Evolutionary conservation across 2,113 vertebrate species (phyloP), one percentile per base, ranked within the genome.

Genomic region (Cnemophilus loriae): DNA sequence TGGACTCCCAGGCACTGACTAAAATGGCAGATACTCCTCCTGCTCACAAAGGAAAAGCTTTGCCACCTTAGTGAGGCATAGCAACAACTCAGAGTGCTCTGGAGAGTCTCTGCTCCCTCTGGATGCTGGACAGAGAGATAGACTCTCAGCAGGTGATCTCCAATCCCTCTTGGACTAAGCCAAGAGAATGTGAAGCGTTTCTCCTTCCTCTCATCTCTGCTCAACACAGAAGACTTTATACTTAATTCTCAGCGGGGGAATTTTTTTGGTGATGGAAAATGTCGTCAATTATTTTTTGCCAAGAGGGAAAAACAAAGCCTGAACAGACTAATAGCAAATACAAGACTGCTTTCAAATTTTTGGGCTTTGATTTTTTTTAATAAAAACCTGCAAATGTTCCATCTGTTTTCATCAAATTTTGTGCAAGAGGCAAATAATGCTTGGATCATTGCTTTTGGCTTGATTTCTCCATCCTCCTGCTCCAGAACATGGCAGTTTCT

Each of bases 391-490:
- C 23, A 74, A 92, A 86, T 64, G 49, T 83, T 94, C 94, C 75
- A 90, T 92, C 92, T 94, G 53, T 82, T 96, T 96, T 68, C 79
- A 65, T 65, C 53, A 96, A 76, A 92, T 83, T 71, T 93, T 76
- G 57, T 92, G 59, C 50, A 80, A 92, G 75, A 93, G 53, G 79
- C 75, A 95, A 76, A 83, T 87, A 87, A 87, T 60, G 27, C 26
- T 96, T 93, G 87, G 78, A 90, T 90, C 75, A 50, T 85, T 93
- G 67, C 42, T 96, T 93, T 88, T 90, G 90, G 75, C 90, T 90
- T 83, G 61, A 65, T 90, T 85, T 61, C 18, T 82, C 44, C 32
- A 75, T 59, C 56, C 47, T 87, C 52, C 77, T 91, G 47, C 81
- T 89, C 64, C 92, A 93, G 77, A 87, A 78, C 21, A 21, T 26